Conservation (phyloP, 2,113 vertebrate genomes). For the Pterocles burchelli region DNA sequence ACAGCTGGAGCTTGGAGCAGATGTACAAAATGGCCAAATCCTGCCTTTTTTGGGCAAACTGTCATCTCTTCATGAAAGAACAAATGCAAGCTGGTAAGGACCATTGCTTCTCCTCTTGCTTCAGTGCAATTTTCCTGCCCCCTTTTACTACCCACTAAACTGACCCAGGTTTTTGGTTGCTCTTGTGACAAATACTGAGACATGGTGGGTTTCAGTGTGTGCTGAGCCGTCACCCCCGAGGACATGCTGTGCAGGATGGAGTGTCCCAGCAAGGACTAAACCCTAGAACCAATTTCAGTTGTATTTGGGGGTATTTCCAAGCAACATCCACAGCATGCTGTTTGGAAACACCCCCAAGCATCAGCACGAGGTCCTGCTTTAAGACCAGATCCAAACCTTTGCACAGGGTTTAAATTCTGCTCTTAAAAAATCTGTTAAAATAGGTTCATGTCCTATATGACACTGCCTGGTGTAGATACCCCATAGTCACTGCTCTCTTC, state of each 20-base stretch:
- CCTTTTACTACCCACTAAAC: neutral
- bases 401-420: neutral
- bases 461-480: neutral
- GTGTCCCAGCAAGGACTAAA: neutral
- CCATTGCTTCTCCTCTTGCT: neutral
- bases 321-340: neutral
- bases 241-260: neutral
- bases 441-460: neutral
- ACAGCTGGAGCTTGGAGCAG: neutral
- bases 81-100: neutral
- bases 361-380: neutral
- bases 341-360: neutral
- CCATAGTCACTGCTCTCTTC: neutral
- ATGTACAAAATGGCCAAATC: neutral
- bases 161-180: neutral
- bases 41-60: neutral
- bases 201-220: neutral
- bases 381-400: neutral
- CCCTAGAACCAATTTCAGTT: neutral
- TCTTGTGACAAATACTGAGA: neutral
- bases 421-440: neutral
- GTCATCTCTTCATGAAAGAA: neutral
- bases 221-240: neutral
- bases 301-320: neutral
- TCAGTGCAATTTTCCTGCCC: neutral